Conservation (phyloP, 1,140 invertebrate species). For the Aphelinus atriplicis region DNA sequence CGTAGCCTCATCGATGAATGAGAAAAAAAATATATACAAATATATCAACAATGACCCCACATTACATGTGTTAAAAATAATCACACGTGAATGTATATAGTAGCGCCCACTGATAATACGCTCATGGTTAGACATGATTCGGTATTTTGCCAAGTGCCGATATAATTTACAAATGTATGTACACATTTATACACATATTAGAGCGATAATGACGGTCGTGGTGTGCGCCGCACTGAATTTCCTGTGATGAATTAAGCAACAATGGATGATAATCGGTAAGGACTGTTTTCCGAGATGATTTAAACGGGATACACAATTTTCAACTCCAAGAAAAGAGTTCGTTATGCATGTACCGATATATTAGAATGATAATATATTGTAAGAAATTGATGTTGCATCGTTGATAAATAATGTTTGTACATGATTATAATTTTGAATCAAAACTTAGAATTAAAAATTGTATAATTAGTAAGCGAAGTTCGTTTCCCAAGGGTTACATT, state of each 20-base stretch:
- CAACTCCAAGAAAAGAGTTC: not conserved
- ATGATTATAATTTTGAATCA: too few species aligned
- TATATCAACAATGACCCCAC: constrained; percentile 9
- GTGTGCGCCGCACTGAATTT: not conserved
- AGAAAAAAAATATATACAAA: not conserved
- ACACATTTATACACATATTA: constrained; percentile 29
- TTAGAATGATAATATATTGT: too few species aligned
- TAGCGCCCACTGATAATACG: constrained; percentile 23
- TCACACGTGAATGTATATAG: constrained; percentile 19
- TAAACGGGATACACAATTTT: not conserved
- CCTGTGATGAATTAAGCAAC: constrained; percentile 21
- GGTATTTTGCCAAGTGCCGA: constrained; percentile 19
- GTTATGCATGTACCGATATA: not conserved
- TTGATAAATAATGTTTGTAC: too few species aligned
- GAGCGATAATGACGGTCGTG: not conserved
- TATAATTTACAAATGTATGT: constrained; percentile 17
- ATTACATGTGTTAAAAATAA: constrained; percentile 13
- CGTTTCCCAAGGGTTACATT: too few species aligned
- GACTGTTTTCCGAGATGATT: constrained; percentile 15
- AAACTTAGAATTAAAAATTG: too few species aligned
- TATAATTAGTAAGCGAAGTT: too few species aligned
- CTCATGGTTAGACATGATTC: constrained; percentile 23
- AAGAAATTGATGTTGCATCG: too few species aligned
- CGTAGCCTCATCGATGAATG: not conserved
- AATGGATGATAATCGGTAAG: constrained; percentile 12